Evolutionary conservation across 1,140 invertebrate genomes (phyloP).

Genomic region (Cryptotermes secundus): DNA sequence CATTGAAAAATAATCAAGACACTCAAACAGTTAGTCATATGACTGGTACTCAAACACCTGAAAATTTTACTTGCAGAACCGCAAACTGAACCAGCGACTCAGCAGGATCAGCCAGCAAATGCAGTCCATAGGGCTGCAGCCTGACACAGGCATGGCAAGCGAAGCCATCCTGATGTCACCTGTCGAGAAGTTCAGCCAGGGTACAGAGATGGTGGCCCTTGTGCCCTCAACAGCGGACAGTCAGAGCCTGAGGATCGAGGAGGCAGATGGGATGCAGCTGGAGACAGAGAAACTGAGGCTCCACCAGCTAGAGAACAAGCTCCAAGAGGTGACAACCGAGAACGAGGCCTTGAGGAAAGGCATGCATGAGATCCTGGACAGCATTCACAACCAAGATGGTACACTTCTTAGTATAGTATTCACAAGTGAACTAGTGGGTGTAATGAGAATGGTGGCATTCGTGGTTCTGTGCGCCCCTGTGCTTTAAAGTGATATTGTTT

Average conservation of each 20-base stretch:
- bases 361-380: slow-evolving; percentile 65
- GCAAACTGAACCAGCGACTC: neutral
- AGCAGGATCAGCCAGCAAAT: neutral
- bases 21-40: too few relatives aligned
- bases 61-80: neutral
- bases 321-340: slow-evolving; percentile 61
- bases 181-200: neutral
- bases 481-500: slow-evolving; percentile 28
- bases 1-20: too few relatives aligned
- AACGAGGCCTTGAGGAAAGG: slow-evolving; percentile 70
- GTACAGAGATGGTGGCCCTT: neutral
- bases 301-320: slow-evolving; percentile 47
- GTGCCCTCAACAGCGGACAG: neutral
- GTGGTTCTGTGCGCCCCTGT: too few relatives aligned
- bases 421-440: too few relatives aligned
- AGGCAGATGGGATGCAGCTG: neutral
- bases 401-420: slow-evolving; percentile 35
- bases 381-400: slow-evolving; percentile 60
- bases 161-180: neutral
- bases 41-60: too few relatives aligned
- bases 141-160: slow-evolving; percentile 28
- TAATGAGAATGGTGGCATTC: too few relatives aligned
- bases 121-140: neutral
- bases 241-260: slow-evolving; percentile 2
- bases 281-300: slow-evolving; percentile 14